Evolutionary conservation across 2,888 invertebrate species (phyloP), one percentile per base, ranked within the genome.

Genomic region (Epinotia ramella): DNA sequence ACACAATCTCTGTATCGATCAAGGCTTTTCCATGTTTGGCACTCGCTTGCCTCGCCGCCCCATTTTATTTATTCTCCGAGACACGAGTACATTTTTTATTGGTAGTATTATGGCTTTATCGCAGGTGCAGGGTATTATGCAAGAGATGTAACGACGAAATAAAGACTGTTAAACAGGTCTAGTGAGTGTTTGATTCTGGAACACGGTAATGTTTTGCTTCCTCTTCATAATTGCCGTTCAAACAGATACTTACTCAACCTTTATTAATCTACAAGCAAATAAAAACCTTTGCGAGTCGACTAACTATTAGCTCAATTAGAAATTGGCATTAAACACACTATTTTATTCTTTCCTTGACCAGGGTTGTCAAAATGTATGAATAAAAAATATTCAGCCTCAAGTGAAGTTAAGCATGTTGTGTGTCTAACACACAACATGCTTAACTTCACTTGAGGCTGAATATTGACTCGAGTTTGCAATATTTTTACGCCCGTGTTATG

Each of bases 1-100:
- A 83, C 84, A 71, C 80, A 83, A 83, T 84, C 83, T 82, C 79
- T 80, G 78, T 77, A 79, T 79, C 77, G 81, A 85, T 84, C 84
- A 84, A 84, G 83, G 85, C 77, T 79, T 80, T 63, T 77, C 78
- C 82, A 79, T 82, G 83, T 84, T 83, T 79, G 81, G 81, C 73
- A 73, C 78, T 71, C 33, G 79, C 76, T 79, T 75, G 67, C 79
- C 73, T 77, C 77, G 70, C 33, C 56, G 66, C 60, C 77, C 77
- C 77, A 77, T 76, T 76, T 76, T 68, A 76, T 73, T 64, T 70
- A 33, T 68, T 18, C 18, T 18, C 20, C 62, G 18, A 44, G 73
- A 53, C 49, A 53, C 60, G 49, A 24, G 66, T n/a, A 13, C 40
- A 40, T 16, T 28, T 24, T 59, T 46, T 73, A 57, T 57, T 44